Conservation (phyloP, 1,140 invertebrate species). For the Polypedilum vanderplanki region DNA sequence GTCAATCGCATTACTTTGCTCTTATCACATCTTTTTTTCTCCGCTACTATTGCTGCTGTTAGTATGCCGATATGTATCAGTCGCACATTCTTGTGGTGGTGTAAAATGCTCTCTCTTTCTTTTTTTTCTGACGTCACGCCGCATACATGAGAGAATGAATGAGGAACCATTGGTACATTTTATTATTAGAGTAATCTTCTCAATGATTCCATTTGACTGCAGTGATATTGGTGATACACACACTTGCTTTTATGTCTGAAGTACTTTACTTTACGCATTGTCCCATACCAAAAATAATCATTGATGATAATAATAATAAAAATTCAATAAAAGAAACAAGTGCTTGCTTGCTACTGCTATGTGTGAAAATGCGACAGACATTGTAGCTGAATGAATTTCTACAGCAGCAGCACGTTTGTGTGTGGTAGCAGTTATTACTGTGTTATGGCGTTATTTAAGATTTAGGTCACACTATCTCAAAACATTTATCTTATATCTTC, state of each 20-base stretch:
- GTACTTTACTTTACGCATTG: not conserved
- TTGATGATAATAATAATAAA: not conserved
- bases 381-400: no score
- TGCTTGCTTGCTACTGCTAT: not conserved
- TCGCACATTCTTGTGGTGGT: not conserved
- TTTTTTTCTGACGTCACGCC: not conserved
- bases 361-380: no score
- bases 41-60: not conserved
- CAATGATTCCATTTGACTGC: not conserved
- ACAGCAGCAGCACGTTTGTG: not conserved
- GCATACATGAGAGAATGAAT: not conserved
- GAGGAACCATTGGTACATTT: not conserved
- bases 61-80: not conserved
- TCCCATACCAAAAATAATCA: not conserved
- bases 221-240: not conserved
- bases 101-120: no score
- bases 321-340: not conserved
- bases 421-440: not conserved
- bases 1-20: no score
- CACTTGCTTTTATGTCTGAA: not conserved
- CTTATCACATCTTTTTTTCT: not conserved
- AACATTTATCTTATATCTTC: not conserved
- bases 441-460: not conserved
- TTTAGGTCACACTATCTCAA: not conserved
- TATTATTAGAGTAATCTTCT: conserved; percentile 22